Percentiles rank a stretch among this genome's conserved stretches.
Conservation (phyloP, 92 coral and sea anemone genomes). For the Palythoa heliodiscus region DNA sequence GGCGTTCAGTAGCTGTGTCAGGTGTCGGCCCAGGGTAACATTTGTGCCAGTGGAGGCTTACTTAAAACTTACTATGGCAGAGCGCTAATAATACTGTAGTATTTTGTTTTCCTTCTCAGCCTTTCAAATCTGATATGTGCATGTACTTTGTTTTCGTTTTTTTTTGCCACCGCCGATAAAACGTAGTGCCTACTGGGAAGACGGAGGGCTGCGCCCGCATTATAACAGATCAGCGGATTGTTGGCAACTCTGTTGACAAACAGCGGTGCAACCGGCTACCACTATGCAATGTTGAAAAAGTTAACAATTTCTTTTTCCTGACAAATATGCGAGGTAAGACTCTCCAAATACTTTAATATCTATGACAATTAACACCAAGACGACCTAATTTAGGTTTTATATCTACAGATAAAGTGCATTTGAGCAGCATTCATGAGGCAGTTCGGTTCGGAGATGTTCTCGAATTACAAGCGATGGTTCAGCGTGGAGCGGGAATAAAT, state of each 20-base stretch:
- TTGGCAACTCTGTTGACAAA: slow-evolving; percentile 38
- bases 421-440: slow-evolving; percentile 92
- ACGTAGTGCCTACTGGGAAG: no score
- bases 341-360: not conserved
- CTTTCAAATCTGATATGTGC: no score
- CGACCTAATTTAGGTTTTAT: not conserved
- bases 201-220: slow-evolving; percentile 1
- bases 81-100: no score
- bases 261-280: not conserved
- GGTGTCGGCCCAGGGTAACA: no score
- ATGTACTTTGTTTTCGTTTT: no score
- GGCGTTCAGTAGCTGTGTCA: no score
- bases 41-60: no score
- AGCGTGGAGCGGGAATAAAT: slow-evolving; percentile 96
- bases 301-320: not conserved
- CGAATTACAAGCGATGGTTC: slow-evolving; percentile 97
- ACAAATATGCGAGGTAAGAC: slow-evolving; percentile 26
- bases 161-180: no score
- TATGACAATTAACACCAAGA: not conserved
- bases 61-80: no score
- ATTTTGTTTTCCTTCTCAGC: no score
- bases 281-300: not conserved
- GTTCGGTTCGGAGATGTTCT: slow-evolving; percentile 96
- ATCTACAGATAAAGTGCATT: slow-evolving; percentile 79
- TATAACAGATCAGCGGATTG: slow-evolving; percentile 30